A percentile compares a stretch with the other conserved stretches of the same genome.
phyloP scores from a whole-genome alignment of 2,113 vertebrate genomes.

The Peucedramus taeniatus region DNA sequence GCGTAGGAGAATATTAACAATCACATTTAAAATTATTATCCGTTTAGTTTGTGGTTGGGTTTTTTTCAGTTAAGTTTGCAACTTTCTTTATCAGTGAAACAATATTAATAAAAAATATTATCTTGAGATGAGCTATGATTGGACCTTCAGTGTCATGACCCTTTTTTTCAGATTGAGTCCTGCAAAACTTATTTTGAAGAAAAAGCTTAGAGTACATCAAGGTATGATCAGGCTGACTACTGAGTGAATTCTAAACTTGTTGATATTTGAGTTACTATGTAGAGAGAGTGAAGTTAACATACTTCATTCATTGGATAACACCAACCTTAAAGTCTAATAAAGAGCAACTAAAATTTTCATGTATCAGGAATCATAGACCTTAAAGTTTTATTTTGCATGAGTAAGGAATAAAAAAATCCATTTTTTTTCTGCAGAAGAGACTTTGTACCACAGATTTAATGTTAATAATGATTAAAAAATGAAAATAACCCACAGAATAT shows the following conservation, averaged over 20 bases:
- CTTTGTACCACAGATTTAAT: not conserved
- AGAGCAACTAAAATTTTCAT: not conserved
- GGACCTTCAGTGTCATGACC: not conserved
- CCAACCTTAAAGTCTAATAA: not conserved
- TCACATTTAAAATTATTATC: not conserved
- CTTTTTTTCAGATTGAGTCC: not conserved
- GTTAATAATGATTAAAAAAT: not conserved
- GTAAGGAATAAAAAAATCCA: not conserved
- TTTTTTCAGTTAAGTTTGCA: not conserved
- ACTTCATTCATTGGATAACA: not conserved
- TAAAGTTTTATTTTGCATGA: not conserved
- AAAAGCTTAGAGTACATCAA: not conserved
- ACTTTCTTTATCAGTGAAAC: not conserved
- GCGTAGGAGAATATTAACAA: not conserved
- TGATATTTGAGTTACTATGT: not conserved
- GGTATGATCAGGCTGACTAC: not conserved
- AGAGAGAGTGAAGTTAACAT: not conserved
- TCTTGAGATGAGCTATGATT: not conserved
- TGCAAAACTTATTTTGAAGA: not conserved
- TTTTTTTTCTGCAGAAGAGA: not conserved
- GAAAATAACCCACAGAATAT: not conserved
- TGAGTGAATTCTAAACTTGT: not conserved
- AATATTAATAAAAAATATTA: not conserved
- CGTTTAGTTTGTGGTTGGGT: not conserved
- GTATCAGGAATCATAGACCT: fast-evolving